phyloP scores from a whole-genome alignment of 2,797 vertebrate species.

The Gobionotothen gibberifrons region DNA sequence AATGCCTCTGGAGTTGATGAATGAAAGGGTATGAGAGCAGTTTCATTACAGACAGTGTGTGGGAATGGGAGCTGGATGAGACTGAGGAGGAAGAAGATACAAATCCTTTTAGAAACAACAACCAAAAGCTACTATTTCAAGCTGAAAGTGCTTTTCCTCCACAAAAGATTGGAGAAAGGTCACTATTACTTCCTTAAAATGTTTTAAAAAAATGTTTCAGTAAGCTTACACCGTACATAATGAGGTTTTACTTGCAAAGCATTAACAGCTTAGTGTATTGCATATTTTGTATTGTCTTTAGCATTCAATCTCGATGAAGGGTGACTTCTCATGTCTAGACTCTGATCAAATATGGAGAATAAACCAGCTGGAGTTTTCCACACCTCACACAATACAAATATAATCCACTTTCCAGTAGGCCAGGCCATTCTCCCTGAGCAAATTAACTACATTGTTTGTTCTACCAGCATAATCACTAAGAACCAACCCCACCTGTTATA shows the following conservation, averaged over 20 bases:
- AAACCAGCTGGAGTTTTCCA: slow-evolving; percentile 50
- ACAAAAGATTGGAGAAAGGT: background rate
- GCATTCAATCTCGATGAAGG: slow-evolving; percentile 5
- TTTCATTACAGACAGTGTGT: slow-evolving; percentile 34
- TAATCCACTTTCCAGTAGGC: slow-evolving; percentile 45
- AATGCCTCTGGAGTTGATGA: slow-evolving; percentile 42
- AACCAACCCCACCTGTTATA: slow-evolving; percentile 50
- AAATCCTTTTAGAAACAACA: slow-evolving; percentile 19
- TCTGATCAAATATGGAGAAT: slow-evolving; percentile 44
- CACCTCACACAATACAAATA: slow-evolving; percentile 54
- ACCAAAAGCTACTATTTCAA: slow-evolving; percentile 33
- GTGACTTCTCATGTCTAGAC: slow-evolving; percentile 33
- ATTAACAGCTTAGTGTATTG: background rate
- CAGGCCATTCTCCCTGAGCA: slow-evolving; percentile 46
- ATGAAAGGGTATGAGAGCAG: slow-evolving; percentile 46
- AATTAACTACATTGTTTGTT: slow-evolving; percentile 61
- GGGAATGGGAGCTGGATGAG: slow-evolving; percentile 12
- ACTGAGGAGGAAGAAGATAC: slow-evolving; percentile 22
- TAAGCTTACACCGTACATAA: background rate
- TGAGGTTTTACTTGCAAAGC: background rate
- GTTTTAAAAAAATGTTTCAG: slow-evolving; percentile 3
- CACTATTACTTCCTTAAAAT: background rate
- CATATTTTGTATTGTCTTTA: background rate
- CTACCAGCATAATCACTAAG: slow-evolving; percentile 29
- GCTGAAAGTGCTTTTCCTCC: background rate